A percentile compares a stretch with the other conserved stretches of the same genome.
Conservation (phyloP, 2,888 invertebrate species). For the Odontocolon sp. region DNA sequence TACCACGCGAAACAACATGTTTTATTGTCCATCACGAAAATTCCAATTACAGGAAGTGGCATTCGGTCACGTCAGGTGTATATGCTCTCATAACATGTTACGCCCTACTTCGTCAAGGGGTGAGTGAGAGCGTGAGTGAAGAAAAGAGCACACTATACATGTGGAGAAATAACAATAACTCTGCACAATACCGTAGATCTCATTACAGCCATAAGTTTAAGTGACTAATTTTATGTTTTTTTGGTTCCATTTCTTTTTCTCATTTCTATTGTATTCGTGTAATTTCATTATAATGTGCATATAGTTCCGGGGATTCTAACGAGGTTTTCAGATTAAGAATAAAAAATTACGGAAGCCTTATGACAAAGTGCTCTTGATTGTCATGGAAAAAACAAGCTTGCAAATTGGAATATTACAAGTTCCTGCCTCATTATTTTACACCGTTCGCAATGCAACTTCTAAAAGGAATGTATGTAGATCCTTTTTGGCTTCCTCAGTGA, state of each 20-base stretch:
- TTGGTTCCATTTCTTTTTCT: neutral
- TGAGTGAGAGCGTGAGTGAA: neutral
- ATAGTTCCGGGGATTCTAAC: neutral
- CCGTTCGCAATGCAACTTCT: too few species aligned
- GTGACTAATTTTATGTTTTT: conserved; percentile 28
- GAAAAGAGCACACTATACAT: conserved; percentile 5
- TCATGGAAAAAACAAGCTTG: neutral
- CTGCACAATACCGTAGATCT: conserved; percentile 33
- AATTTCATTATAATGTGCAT: conserved; percentile 3
- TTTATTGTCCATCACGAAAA: conserved; percentile 48
- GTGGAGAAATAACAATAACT: conserved; percentile 45
- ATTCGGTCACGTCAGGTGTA: conserved; percentile 9
- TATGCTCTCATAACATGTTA: conserved; percentile 36
- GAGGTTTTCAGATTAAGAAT: neutral
- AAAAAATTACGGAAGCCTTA: neutral
- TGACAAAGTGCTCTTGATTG: neutral
- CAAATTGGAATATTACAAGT: too few species aligned
- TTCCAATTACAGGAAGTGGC: conserved; percentile 47
- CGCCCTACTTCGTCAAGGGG: conserved; percentile 13
- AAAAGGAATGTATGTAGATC: too few species aligned
- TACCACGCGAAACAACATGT: conserved; percentile 24
- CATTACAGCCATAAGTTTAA: conserved; percentile 34
- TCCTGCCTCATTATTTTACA: too few species aligned
- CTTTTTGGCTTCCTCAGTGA: too few species aligned
- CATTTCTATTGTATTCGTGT: neutral